phyloP scores from a whole-genome alignment of 2,797 vertebrate species.

The Girardinus metallicus region DNA sequence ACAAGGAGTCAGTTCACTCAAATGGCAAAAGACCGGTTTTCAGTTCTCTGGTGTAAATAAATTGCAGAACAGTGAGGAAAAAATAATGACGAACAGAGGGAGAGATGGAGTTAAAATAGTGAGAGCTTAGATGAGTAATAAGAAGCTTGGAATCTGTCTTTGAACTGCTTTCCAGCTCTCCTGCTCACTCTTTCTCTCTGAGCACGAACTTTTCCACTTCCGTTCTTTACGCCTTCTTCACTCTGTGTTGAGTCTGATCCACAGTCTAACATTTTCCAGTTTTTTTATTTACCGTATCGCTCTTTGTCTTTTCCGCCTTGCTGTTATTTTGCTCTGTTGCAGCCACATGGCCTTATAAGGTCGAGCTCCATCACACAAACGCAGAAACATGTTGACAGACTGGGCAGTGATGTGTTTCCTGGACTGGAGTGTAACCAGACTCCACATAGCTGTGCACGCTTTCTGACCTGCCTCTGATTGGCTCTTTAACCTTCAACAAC shows the following conservation, averaged over 20 bases:
- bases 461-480: conserved; percentile 29
- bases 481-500: conserved; percentile 36
- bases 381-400: conserved; percentile 48
- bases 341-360: conserved; percentile 65
- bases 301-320: conserved; percentile 10
- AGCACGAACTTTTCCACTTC: conserved; percentile 10
- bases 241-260: neutral
- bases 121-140: neutral
- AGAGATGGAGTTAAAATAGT: neutral
- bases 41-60: neutral
- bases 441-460: conserved; percentile 48
- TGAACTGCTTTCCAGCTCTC: neutral
- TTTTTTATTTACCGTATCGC: conserved; percentile 25
- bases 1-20: too few species aligned
- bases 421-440: conserved; percentile 62
- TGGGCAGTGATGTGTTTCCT: conserved; percentile 53
- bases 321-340: conserved; percentile 22
- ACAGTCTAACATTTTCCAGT: conserved; percentile 23
- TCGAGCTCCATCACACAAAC: conserved; percentile 36
- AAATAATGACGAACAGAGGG: neutral
- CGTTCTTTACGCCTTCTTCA: conserved; percentile 3
- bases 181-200: conserved; percentile 14
- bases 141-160: neutral
- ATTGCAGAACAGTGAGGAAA: neutral
- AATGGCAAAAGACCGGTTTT: neutral